Evolutionary conservation across 2,797 vertebrate genomes (phyloP), one percentile per base, ranked within the genome.

Genomic region (Dicrostonyx torquatus): DNA sequence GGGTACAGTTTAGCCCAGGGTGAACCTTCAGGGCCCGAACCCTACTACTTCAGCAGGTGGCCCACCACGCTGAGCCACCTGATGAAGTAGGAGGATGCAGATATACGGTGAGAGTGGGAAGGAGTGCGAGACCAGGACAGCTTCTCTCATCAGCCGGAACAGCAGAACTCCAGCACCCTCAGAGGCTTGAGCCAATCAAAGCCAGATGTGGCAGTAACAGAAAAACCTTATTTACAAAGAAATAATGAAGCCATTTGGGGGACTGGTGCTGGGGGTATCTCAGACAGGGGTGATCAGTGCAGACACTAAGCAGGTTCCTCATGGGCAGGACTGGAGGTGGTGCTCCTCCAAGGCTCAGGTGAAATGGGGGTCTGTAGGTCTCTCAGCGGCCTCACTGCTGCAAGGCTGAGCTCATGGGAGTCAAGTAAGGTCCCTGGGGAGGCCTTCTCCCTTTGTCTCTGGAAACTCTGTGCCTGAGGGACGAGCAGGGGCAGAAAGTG

Each of bases 131-230:
- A 55, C 58, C 24, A 3, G 70, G 40, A 97, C 50, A 95, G 96
- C 96, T 91, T 94, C 96, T 96, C 93, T 97, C 91, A 89, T 92
- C 50, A 26, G 68, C 83, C 94, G 0, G 1, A 87, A 97, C 45
- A 11, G 79, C 95, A 91, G 91, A 83, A 75, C 89, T n/a, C 93
- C 45, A 98, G 97, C 97, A 96, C 97, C 97, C 97, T 91, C 68
- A 60, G 97, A 92, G 95, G 96, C 95, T 89, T 91, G 97, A 97
- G 96, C 96, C 98, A 97, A 98, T 98, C 97, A 98, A 98, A 98
- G 97, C 97, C 98, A 98, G 98, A 98, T 98, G 98, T 98, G 96
- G 97, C 95, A 98, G 96, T 91, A 22, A 76, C 88, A 96, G 82
- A 86, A 90, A 80, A 98, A 97, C 26, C 1, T 97, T 97, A 97